Evolutionary conservation across 2,113 vertebrate species (phyloP).

Genomic region (Burhinus oedicnemus): DNA sequence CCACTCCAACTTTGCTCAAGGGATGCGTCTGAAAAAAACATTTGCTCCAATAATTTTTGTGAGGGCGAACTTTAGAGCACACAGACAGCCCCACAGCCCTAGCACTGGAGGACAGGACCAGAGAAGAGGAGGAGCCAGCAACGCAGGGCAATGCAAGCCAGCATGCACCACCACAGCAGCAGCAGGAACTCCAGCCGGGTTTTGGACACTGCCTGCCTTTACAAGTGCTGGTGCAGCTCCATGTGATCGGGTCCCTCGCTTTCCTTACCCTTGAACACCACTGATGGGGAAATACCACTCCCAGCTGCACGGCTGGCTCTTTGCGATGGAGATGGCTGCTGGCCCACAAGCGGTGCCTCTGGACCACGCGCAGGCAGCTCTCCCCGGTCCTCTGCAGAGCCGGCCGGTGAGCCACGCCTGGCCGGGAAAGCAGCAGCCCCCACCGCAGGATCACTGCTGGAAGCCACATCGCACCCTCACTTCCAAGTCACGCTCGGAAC

Average conservation of each 20-base stretch:
- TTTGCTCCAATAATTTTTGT: neutral
- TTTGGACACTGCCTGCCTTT: neutral
- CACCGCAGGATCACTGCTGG: rapidly evolving
- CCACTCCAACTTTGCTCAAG: neutral
- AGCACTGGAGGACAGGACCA: neutral
- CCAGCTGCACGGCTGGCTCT: neutral
- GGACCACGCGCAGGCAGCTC: rapidly evolving
- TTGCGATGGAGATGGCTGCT: rapidly evolving
- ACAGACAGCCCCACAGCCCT: neutral
- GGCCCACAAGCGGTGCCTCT: rapidly evolving
- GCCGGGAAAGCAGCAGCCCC: neutral
- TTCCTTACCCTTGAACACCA: neutral
- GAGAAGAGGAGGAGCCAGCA: neutral
- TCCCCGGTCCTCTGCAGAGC: neutral
- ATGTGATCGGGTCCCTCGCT: rapidly evolving
- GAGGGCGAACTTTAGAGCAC: neutral
- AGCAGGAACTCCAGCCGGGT: rapidly evolving
- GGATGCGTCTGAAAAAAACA: neutral
- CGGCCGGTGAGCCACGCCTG: rapidly evolving
- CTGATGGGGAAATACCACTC: neutral
- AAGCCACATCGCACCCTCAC: rapidly evolving
- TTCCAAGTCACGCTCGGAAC: rapidly evolving
- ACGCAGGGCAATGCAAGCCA: neutral
- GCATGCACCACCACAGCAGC: neutral
- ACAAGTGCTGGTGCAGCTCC: rapidly evolving